Percentiles rank a stretch among this genome's conserved stretches.
phyloP scores from a whole-genome alignment of 2,797 vertebrate genomes.

The Neosilurus mollespiculum region DNA sequence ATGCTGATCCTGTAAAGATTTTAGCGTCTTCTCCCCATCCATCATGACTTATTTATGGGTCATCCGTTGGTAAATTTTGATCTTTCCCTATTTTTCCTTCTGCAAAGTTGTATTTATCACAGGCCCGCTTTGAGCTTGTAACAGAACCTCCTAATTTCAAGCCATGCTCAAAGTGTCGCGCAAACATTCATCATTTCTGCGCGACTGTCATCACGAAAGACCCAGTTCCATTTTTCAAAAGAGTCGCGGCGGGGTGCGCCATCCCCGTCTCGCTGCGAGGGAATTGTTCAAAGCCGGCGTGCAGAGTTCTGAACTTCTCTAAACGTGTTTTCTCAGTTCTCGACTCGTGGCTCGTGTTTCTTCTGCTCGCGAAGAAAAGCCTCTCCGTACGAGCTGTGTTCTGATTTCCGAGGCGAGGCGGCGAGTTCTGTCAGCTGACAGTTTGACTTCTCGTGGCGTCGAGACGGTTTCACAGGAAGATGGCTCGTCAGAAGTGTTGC shows the following conservation, averaged over 20 bases:
- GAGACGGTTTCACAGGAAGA: background rate
- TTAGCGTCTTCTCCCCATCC: background rate
- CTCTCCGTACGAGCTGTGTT: constrained; percentile 28
- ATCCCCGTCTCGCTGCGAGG: background rate
- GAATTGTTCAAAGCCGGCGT: constrained; percentile 33
- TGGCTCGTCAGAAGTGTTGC: background rate
- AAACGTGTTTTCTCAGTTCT: background rate
- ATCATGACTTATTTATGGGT: background rate
- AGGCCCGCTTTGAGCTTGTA: constrained; percentile 1
- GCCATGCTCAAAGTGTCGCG: constrained; percentile 53
- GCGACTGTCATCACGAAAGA: constrained; percentile 57
- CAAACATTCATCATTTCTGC: constrained; percentile 66
- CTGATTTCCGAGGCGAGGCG: background rate
- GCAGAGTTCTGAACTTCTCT: background rate
- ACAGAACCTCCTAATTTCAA: constrained; percentile 62
- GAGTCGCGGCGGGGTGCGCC: background rate
- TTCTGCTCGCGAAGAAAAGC: constrained; percentile 31
- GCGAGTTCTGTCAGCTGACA: constrained; percentile 3
- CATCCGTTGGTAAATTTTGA: background rate
- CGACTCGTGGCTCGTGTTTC: background rate
- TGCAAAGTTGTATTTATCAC: background rate
- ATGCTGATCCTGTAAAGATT: background rate
- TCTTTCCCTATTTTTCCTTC: background rate
- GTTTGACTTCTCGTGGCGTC: background rate
- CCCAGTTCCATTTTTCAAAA: constrained; percentile 56